A percentile compares a stretch with the other conserved stretches of the same genome.
Evolutionary conservation across 1,140 invertebrate genomes (phyloP).

Genomic region (Leguminivora glycinivorella): DNA sequence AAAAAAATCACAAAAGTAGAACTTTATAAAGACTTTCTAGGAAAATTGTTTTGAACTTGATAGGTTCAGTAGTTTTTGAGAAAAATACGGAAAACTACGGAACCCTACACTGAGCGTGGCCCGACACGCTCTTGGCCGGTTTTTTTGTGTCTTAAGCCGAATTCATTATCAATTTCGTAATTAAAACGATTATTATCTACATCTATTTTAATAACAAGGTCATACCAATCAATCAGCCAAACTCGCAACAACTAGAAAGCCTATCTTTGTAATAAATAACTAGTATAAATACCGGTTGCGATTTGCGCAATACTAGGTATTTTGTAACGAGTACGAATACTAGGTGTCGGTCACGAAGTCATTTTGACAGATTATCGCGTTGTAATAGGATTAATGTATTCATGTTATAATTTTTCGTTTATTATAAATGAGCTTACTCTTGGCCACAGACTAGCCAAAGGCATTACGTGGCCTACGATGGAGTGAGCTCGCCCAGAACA

Average conservation of each 20-base stretch:
- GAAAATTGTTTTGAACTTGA: too few species aligned
- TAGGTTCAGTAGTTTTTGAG: too few species aligned
- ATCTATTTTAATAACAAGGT: background rate
- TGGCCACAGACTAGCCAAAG: too few species aligned
- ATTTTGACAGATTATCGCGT: background rate
- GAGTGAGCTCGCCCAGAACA: too few species aligned
- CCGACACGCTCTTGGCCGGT: too few species aligned
- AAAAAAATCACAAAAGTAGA: too few species aligned
- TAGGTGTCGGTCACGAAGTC: constrained; percentile 23
- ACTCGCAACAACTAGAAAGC: constrained; percentile 33
- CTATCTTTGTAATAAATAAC: constrained; percentile 31
- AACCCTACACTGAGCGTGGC: too few species aligned
- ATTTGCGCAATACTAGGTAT: constrained; percentile 35
- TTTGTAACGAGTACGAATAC: constrained; percentile 36
- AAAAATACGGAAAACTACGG: too few species aligned
- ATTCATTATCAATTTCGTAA: background rate
- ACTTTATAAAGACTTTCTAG: too few species aligned
- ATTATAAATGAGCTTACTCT: too few species aligned
- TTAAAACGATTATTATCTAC: constrained; percentile 1
- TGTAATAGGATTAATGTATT: background rate
- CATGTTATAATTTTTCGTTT: background rate
- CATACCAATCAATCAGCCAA: constrained; percentile 13
- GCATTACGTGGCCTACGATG: too few species aligned
- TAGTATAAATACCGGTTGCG: constrained; percentile 34
- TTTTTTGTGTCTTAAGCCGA: too few species aligned